A percentile compares a stretch with the other conserved stretches of the same genome.
phyloP scores from a whole-genome alignment of 2,888 invertebrate species.

The Nemoura dubitans region DNA sequence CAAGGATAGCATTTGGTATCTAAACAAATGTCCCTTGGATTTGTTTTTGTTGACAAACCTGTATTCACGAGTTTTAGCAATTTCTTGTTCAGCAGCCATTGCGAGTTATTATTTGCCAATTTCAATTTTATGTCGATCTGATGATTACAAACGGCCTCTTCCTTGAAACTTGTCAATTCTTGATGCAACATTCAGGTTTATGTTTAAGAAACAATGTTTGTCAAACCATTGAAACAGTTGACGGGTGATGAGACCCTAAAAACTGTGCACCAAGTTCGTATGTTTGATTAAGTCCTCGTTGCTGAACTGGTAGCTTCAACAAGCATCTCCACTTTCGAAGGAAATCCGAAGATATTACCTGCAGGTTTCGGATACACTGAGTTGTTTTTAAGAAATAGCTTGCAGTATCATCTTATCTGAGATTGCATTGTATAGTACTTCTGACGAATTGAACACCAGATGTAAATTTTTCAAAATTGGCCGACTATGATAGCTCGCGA shows the following conservation, averaged over 20 bases:
- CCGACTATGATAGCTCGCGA: too few species aligned
- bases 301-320: background rate
- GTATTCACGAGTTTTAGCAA: slow-evolving; percentile 61
- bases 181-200: slow-evolving; percentile 45
- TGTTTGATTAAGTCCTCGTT: background rate
- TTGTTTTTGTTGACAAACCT: slow-evolving; percentile 58
- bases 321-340: background rate
- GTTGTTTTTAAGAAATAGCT: too few species aligned
- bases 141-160: slow-evolving; percentile 41
- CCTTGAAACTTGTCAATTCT: slow-evolving; percentile 40
- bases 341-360: too few species aligned
- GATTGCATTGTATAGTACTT: too few species aligned
- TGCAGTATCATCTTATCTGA: too few species aligned
- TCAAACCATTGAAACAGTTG: background rate
- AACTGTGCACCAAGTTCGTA: background rate
- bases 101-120: slow-evolving; percentile 34
- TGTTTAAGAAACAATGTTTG: background rate
- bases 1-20: too few species aligned
- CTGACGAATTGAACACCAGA: too few species aligned
- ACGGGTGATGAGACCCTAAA: background rate
- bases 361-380: too few species aligned
- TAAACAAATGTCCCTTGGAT: too few species aligned
- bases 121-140: slow-evolving; percentile 34
- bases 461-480: too few species aligned
- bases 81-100: slow-evolving; percentile 61